Evolutionary conservation across 2,888 invertebrate genomes (phyloP).

Genomic region (Phorcus lineatus): DNA sequence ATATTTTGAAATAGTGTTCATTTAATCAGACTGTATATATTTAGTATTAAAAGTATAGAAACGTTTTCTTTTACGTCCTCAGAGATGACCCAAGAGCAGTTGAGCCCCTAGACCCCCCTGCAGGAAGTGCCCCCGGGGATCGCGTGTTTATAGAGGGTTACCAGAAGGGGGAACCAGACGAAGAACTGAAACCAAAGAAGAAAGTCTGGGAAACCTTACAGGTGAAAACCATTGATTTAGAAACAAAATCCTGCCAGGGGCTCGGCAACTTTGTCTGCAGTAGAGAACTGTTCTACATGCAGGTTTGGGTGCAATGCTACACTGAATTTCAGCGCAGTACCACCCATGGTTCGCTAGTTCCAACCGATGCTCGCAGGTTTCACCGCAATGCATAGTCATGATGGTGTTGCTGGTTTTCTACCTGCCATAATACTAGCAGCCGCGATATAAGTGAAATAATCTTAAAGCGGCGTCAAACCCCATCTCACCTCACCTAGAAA

Average conservation of each 20-base stretch:
- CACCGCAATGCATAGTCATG: too few species aligned
- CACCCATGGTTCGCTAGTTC: too few species aligned
- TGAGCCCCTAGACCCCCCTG: constrained; percentile 89
- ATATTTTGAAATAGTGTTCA: too few species aligned
- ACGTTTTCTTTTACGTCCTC: too few species aligned
- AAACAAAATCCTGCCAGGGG: background rate
- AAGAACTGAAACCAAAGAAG: constrained; percentile 94
- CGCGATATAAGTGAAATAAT: too few species aligned
- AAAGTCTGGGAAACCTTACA: constrained; percentile 96
- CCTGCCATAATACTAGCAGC: too few species aligned
- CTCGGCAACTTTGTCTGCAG: background rate
- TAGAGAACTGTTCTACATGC: background rate
- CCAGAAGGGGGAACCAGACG: constrained; percentile 86
- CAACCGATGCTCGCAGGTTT: too few species aligned
- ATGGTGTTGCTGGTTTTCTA: too few species aligned
- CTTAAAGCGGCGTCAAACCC: background rate
- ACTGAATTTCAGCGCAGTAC: too few species aligned
- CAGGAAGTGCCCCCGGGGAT: constrained; percentile 87
- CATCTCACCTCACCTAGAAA: background rate
- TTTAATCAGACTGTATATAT: too few species aligned
- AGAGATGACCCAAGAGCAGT: constrained; percentile 78
- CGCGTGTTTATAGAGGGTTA: constrained; percentile 89
- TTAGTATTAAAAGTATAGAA: too few species aligned
- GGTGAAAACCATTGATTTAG: constrained; percentile 67
- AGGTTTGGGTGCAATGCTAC: too few species aligned